Evolutionary conservation across 1,140 invertebrate species (phyloP).

Genomic region (Ceratitis capitata): DNA sequence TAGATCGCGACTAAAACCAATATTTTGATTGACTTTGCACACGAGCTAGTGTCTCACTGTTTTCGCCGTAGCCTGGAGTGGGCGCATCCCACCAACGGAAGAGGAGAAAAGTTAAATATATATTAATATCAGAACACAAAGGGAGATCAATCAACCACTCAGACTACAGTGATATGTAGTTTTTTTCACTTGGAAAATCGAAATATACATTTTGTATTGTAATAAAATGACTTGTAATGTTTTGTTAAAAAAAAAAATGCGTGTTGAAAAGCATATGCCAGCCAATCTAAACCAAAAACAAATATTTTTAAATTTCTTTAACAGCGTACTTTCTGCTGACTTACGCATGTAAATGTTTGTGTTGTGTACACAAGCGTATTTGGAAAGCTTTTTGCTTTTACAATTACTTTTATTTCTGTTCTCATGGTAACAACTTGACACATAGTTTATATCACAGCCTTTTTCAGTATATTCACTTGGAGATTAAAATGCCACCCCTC

Average conservation of each 20-base stretch:
- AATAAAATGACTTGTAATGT: neutral
- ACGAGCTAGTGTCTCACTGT: neutral
- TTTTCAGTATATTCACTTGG: constrained; percentile 36
- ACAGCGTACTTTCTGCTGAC: neutral
- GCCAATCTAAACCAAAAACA: constrained; percentile 1
- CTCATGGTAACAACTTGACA: constrained; percentile 44
- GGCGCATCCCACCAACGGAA: too few relatives aligned
- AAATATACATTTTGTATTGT: neutral
- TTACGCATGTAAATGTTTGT: neutral
- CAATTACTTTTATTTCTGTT: neutral
- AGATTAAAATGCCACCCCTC: constrained; percentile 13
- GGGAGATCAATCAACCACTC: neutral
- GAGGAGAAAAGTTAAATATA: neutral
- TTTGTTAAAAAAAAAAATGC: neutral
- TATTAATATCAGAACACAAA: neutral
- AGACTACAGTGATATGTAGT: neutral
- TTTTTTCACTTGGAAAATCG: neutral
- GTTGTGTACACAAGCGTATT: neutral
- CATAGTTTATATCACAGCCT: constrained; percentile 43
- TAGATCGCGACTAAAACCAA: constrained; percentile 38
- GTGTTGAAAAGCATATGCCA: neutral
- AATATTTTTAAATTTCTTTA: neutral
- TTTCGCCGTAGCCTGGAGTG: neutral
- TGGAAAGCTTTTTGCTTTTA: neutral
- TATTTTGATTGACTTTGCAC: constrained; percentile 42